Evolutionary conservation across 1,140 invertebrate species (phyloP).

Genomic region (Drosophila pandora): DNA sequence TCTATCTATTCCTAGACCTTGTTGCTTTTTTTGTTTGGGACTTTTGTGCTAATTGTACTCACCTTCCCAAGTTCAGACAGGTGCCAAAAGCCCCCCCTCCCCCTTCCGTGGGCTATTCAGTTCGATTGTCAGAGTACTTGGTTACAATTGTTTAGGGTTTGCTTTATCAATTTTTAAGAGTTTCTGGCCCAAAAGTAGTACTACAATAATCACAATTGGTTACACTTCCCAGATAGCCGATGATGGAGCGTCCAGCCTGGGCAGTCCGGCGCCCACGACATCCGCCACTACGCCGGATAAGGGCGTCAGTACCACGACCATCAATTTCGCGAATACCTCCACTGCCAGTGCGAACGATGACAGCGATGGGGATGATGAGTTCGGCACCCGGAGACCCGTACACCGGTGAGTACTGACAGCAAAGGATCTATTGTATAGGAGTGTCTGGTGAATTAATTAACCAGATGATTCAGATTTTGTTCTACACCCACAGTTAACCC

Average conservation of each 20-base stretch:
- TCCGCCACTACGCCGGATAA: conserved; percentile 38
- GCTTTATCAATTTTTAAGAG: conserved; percentile 23
- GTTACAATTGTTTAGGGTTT: conserved; percentile 27
- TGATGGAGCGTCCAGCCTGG: conserved; percentile 54
- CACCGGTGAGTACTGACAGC: conserved; percentile 50
- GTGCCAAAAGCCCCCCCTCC: conserved; percentile 31
- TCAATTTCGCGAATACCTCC: conserved; percentile 36
- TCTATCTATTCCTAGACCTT: conserved; percentile 9
- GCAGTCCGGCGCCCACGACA: conserved; percentile 38
- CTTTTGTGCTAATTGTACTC: conserved; percentile 38
- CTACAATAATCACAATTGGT: background rate
- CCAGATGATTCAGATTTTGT: background rate
- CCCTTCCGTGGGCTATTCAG: background rate
- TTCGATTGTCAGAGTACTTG: background rate
- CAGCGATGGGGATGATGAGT: conserved; percentile 70
- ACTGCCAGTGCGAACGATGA: conserved; percentile 54
- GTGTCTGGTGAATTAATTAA: background rate
- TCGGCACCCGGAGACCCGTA: conserved; percentile 63
- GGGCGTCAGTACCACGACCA: conserved; percentile 26
- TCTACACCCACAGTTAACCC: background rate
- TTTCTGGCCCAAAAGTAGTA: background rate
- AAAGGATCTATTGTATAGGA: background rate
- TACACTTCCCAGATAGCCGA: conserved; percentile 48
- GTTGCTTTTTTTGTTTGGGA: conserved; percentile 3
- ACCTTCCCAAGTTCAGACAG: conserved; percentile 31